These are phyloP conservation scores for Vidua chalybeata DNA, from an alignment of 2,113 vertebrate genomes.

Conservation along the genomic window DNA sequence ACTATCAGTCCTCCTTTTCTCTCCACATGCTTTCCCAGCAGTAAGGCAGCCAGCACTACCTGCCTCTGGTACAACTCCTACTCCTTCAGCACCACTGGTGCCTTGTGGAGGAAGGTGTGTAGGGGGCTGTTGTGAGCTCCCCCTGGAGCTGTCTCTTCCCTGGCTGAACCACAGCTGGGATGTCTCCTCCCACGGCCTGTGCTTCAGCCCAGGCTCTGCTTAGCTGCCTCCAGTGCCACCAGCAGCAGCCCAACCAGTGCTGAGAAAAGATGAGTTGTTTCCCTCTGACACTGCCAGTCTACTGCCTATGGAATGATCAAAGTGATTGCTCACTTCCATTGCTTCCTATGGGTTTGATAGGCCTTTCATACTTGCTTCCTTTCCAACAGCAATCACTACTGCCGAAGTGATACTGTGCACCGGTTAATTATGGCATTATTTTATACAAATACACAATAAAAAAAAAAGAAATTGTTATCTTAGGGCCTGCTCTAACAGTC, in stretches of 20 bases:
- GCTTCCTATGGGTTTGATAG: background rate
- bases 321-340: background rate
- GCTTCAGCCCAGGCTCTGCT: background rate
- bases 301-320: background rate
- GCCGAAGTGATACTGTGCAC: background rate
- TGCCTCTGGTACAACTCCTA: background rate
- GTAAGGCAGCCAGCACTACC: background rate
- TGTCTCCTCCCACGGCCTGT: background rate
- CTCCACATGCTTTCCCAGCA: background rate
- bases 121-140: background rate
- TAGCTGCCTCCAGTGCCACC: background rate
- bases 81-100: accelerated
- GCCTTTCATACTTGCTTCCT: background rate
- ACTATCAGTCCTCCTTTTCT: background rate
- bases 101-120: no score
- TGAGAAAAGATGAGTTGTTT: background rate
- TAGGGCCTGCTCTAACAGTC: background rate
- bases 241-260: background rate
- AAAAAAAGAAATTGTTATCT: background rate
- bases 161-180: background rate
- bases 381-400: background rate
- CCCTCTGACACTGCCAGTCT: background rate
- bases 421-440: background rate
- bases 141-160: accelerated
- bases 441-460: background rate